phyloP scores from a whole-genome alignment of 2,113 vertebrate species.

The Eonycteris spelaea region DNA sequence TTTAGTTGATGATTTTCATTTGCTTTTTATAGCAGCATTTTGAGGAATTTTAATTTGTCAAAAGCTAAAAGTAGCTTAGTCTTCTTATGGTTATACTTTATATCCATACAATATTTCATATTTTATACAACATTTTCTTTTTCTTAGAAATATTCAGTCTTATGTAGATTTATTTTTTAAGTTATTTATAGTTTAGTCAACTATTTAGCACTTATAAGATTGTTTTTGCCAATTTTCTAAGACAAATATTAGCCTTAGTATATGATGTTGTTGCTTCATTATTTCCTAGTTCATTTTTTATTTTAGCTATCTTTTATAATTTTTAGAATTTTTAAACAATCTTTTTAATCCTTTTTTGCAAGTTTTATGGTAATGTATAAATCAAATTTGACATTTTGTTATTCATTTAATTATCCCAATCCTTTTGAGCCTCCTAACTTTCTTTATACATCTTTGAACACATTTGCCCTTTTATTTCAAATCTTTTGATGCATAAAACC shows the following conservation, averaged over 20 bases:
- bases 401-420: background rate
- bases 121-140: constrained; percentile 9
- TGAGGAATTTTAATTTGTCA: background rate
- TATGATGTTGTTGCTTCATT: background rate
- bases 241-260: background rate
- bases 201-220: background rate
- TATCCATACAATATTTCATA: background rate
- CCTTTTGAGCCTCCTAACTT: background rate
- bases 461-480: constrained; percentile 15
- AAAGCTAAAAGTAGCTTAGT: background rate
- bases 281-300: background rate
- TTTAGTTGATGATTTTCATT: background rate
- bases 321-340: background rate
- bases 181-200: background rate
- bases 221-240: background rate
- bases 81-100: background rate
- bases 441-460: background rate
- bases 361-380: background rate
- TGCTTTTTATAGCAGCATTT: background rate
- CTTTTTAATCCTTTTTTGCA: background rate
- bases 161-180: background rate
- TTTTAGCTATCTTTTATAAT: background rate
- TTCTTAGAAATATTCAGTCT: background rate
- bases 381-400: background rate
- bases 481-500: background rate